Percentiles rank a stretch among this genome's conserved stretches.
Conservation (phyloP, 2,888 invertebrate species). For the Selenia dentaria region DNA sequence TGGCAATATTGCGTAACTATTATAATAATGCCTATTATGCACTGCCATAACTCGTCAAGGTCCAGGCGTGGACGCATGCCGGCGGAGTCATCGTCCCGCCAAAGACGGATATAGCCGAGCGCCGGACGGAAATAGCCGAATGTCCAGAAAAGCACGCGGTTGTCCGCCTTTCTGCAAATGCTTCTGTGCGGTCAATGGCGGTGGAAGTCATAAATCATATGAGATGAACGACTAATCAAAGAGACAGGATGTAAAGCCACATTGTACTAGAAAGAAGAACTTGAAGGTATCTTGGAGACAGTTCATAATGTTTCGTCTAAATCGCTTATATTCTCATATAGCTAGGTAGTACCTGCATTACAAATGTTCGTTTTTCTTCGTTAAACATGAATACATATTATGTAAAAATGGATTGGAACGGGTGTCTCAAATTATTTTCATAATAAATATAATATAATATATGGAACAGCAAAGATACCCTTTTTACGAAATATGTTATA, state of each 20-base stretch:
- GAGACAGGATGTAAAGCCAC: conserved; percentile 10
- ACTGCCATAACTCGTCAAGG: conserved; percentile 61
- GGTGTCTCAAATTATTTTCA: no score
- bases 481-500: no score
- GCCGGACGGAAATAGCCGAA: conserved; percentile 75
- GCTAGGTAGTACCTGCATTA: no score
- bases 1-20: conserved; percentile 32
- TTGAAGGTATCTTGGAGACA: no score
- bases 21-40: conserved; percentile 48
- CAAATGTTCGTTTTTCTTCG: no score
- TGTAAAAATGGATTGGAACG: no score
- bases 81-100: conserved; percentile 77
- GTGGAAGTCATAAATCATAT: conserved; percentile 28
- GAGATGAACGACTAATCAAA: conserved; percentile 13
- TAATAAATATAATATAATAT: no score
- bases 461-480: no score
- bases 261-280: no score
- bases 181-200: conserved; percentile 60
- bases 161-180: conserved; percentile 69
- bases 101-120: conserved; percentile 76
- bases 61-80: conserved; percentile 65
- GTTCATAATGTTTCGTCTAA: no score
- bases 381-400: no score
- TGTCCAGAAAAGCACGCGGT: conserved; percentile 63
- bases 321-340: no score